Conservation (phyloP, 1,140 invertebrate species). For the Cotesia typhae region DNA sequence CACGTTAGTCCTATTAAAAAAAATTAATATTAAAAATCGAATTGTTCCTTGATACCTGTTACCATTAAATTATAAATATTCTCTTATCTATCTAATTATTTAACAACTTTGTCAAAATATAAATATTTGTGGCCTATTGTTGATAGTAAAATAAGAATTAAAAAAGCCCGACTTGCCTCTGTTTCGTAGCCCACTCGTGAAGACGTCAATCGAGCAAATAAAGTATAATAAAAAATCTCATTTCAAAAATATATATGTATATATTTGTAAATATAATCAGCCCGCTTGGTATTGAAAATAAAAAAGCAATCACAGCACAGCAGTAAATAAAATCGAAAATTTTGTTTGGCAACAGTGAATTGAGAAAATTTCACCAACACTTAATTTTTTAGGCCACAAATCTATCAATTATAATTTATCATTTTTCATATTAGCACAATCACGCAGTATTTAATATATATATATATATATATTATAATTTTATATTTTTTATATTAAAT, state of each 20-base stretch:
- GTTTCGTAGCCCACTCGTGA: constrained; percentile 5
- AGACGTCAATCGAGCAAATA: neutral
- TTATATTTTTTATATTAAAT: constrained; percentile 25
- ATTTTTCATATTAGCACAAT: too few species aligned
- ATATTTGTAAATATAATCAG: neutral
- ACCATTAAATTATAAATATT: too few species aligned
- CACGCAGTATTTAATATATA: constrained; percentile 25
- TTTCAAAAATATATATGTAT: too few species aligned
- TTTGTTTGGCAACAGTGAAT: constrained; percentile 33
- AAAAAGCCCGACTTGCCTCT: constrained; percentile 20
- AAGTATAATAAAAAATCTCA: neutral
- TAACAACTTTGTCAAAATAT: too few species aligned
- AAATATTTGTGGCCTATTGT: neutral
- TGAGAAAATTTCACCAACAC: constrained; percentile 36
- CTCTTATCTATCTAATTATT: too few species aligned
- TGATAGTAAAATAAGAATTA: too few species aligned
- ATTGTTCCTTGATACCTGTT: too few species aligned
- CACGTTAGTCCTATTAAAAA: constrained; percentile 1
- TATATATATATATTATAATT: constrained; percentile 15
- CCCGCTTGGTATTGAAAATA: neutral
- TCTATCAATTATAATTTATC: constrained; percentile 28
- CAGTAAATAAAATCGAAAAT: constrained; percentile 24
- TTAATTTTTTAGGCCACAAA: constrained; percentile 37
- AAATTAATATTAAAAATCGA: too few species aligned
- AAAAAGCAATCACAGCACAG: constrained; percentile 34